Percentiles rank a stretch among this genome's conserved stretches.
Evolutionary conservation across 1,140 invertebrate genomes (phyloP).

Genomic region (Tetranychus cinnabarinus): DNA sequence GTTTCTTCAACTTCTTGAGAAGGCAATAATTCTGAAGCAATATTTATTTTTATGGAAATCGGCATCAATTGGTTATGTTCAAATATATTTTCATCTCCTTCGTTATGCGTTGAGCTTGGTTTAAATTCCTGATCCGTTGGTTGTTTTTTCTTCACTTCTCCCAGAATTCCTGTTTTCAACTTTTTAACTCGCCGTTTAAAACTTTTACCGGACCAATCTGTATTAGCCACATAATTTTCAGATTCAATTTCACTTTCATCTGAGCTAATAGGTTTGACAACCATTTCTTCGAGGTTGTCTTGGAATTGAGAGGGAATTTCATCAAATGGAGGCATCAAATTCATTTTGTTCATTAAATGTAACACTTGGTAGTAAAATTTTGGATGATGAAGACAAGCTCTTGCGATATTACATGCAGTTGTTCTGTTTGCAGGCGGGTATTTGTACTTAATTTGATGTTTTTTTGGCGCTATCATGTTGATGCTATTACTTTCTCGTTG

Average conservation of each 20-base stretch:
- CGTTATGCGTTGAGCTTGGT: neutral
- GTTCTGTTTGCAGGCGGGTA: conserved; percentile 40
- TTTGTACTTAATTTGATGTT: conserved; percentile 17
- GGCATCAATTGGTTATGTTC: neutral
- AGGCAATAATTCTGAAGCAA: neutral
- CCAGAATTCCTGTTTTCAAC: neutral
- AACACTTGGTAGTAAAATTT: conserved; percentile 63
- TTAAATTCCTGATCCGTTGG: neutral
- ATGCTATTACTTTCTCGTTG: too few species aligned
- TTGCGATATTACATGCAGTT: conserved; percentile 50
- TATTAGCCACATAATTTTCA: neutral
- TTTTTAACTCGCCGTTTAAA: neutral
- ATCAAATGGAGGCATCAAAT: conserved; percentile 53
- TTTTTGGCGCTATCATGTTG: too few species aligned
- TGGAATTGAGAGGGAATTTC: neutral
- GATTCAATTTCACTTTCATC: neutral
- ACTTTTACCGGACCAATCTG: neutral
- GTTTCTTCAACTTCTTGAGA: neutral
- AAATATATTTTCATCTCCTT: neutral
- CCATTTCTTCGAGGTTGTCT: neutral
- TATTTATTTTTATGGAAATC: neutral
- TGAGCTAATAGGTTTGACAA: neutral
- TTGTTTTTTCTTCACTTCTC: neutral
- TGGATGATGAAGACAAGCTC: conserved; percentile 42
- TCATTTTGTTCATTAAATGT: conserved; percentile 91